Percentiles rank a stretch among this genome's conserved stretches.
phyloP scores from a whole-genome alignment of 2,888 invertebrate genomes.

The Ornithoptera priamus region DNA sequence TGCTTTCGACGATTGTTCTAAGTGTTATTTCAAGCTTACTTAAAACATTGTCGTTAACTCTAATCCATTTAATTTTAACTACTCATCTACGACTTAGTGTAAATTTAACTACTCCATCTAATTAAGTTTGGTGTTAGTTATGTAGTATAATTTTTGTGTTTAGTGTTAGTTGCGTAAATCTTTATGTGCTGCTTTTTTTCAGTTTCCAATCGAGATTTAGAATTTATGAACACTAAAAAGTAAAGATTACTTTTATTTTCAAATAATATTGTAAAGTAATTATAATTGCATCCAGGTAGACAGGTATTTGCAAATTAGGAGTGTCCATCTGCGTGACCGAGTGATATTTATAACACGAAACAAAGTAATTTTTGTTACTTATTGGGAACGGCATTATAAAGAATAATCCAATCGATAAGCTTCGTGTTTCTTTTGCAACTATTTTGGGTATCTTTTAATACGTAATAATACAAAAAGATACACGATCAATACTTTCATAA shows the following conservation, averaged over 20 bases:
- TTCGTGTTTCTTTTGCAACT: not conserved
- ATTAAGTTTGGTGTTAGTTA: no score
- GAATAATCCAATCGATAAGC: conserved; percentile 31
- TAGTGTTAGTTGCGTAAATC: no score
- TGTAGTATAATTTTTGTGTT: no score
- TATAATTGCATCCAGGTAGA: not conserved
- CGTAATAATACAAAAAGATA: no score
- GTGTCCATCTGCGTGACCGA: conserved; percentile 56
- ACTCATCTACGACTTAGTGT: not conserved
- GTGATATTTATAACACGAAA: conserved; percentile 51
- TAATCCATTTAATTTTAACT: not conserved
- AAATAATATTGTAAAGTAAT: not conserved
- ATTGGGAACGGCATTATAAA: conserved; percentile 48
- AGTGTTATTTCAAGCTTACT: conserved; percentile 15
- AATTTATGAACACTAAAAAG: no score
- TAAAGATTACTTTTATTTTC: no score
- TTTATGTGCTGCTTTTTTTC: no score
- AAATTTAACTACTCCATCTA: no score
- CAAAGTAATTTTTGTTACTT: conserved; percentile 49
- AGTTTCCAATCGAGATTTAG: no score
- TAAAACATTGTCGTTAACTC: conserved; percentile 6
- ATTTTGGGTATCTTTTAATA: not conserved
- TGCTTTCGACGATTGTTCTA: conserved; percentile 25
- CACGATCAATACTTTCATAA: not conserved
- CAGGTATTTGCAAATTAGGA: conserved; percentile 39